These are phyloP conservation scores for Saccostrea cuccullata DNA, from an alignment of 1,140 invertebrate genomes.

Conservation along the genomic window DNA sequence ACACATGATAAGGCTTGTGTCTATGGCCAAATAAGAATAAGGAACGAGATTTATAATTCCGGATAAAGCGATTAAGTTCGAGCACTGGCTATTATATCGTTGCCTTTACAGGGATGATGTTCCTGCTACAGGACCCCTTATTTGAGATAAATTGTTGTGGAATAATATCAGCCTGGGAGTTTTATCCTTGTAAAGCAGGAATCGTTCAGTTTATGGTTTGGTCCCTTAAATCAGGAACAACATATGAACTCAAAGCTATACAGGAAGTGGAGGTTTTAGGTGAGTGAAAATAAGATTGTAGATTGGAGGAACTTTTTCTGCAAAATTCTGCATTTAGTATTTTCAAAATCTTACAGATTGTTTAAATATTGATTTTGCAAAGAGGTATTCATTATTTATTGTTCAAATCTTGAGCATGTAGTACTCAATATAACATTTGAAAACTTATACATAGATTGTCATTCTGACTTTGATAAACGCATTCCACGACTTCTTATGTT, in stretches of 20 bases:
- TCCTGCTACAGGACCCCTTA: neutral
- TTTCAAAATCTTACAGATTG: too few relatives aligned
- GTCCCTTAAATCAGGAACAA: neutral
- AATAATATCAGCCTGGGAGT: slow-evolving; percentile 31
- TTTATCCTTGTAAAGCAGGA: neutral
- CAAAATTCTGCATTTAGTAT: too few relatives aligned
- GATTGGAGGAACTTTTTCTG: too few relatives aligned
- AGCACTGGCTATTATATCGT: neutral
- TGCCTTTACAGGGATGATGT: slow-evolving; percentile 7
- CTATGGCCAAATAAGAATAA: too few relatives aligned
- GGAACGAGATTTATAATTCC: too few relatives aligned
- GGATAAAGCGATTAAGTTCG: too few relatives aligned
- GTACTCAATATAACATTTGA: too few relatives aligned
- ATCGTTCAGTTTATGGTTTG: slow-evolving; percentile 28
- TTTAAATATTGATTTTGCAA: too few relatives aligned
- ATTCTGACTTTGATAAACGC: too few relatives aligned
- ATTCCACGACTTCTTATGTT: neutral
- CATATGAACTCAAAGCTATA: slow-evolving; percentile 9
- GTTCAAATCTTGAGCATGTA: neutral
- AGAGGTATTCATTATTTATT: neutral
- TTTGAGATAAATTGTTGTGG: slow-evolving; percentile 25
- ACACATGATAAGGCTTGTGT: too few relatives aligned
- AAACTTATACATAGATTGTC: too few relatives aligned
- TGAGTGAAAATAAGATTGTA: neutral
- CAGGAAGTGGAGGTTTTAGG: slow-evolving; percentile 2